Evolutionary conservation across 2,888 invertebrate species (phyloP), one percentile per base, ranked within the genome.

Genomic region (Morpho deidamia): DNA sequence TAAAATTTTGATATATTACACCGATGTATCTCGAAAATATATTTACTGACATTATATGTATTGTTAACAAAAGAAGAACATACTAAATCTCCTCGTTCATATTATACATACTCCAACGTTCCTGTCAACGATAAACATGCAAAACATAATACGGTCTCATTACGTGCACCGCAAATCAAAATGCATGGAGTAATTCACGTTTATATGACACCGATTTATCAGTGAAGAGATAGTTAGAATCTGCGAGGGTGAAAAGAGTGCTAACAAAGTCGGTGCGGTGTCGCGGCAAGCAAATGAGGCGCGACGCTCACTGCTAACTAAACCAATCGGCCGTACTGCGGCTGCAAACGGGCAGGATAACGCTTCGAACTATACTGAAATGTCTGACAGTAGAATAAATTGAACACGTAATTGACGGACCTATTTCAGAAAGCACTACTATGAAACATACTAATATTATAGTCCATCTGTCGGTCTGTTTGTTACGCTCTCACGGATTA

Each of bases 291-390:
- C 84, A 89, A 87, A 89, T 88, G 89, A 89, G 88, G 87, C 86
- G 81, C 87, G 80, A 82, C 84, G 85, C 82, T 85, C 83, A 74
- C 82, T 87, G 84, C 87, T 89, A 89, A 89, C 89, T 89, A 89
- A 89, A 88, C 89, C 89, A 88, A 89, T 89, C 89, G 88, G 68
- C 78, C 74, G 74, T 68, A 66, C 59, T 51, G 60, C 23, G 37
- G 11, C 2, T 39, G 64, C 74, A 77, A 59, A 79, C 85, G 65
- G 58, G 76, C 83, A 78, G 64, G 52, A 1, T 46, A 55, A 52
- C 62, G 65, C 62, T 14, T 7, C 37, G 0, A 23, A 23, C 23
- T n/a, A n/a, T n/a, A 23, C 1, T 23, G 23, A 23, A 23, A 23
- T 23, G 4, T 23, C 1, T 23, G 23, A 23, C 23, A 23, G 23